A percentile compares a stretch with the other conserved stretches of the same genome.
Evolutionary conservation across 2,113 vertebrate species (phyloP).

Genomic region (Vidua macroura): DNA sequence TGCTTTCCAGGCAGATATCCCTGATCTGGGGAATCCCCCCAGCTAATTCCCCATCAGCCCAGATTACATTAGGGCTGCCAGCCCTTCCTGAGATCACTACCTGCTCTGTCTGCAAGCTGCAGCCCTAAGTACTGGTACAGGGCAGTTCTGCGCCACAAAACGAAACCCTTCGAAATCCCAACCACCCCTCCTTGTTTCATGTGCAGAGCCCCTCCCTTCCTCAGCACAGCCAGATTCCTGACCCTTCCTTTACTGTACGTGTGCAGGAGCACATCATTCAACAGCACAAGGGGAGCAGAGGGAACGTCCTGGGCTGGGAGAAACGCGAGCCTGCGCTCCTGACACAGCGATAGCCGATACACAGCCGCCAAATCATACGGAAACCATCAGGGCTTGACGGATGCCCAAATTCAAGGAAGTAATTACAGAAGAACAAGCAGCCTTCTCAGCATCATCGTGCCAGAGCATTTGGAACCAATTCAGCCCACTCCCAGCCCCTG

Average conservation of each 20-base stretch:
- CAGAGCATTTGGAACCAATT: constrained; percentile 69
- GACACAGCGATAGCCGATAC: neutral
- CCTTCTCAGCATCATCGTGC: neutral
- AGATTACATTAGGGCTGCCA: neutral
- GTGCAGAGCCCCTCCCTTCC: neutral
- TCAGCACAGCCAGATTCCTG: neutral
- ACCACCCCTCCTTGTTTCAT: neutral
- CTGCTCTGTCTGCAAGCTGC: neutral
- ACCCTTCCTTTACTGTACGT: neutral
- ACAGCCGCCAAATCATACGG: neutral
- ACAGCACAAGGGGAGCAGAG: neutral
- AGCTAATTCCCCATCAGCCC: neutral
- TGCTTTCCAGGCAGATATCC: neutral
- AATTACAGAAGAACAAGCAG: constrained; percentile 62
- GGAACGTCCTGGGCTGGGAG: neutral
- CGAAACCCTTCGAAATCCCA: neutral
- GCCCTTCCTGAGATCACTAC: neutral
- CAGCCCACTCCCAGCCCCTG: neutral
- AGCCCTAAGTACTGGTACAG: neutral
- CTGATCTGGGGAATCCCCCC: neutral
- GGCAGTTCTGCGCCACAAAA: neutral
- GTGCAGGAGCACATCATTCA: neutral
- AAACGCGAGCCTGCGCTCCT: neutral
- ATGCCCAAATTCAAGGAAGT: constrained; percentile 64
- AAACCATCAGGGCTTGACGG: constrained; percentile 42